Conservation (phyloP, 2,888 invertebrate genomes). For the Molorchus minor region DNA sequence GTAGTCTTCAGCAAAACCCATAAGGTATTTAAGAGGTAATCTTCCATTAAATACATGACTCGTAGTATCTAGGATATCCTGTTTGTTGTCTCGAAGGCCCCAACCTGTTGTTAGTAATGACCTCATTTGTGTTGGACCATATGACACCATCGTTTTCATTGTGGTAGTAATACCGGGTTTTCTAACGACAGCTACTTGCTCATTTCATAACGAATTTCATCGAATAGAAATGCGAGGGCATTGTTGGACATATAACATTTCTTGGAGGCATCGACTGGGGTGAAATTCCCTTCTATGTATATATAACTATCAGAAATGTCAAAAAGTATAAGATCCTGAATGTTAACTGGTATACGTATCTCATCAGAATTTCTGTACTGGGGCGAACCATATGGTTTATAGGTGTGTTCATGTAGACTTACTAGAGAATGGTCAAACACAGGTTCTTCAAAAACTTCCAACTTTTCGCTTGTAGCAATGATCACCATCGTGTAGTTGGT, state of each 20-base stretch:
- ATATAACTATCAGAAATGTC: constrained; percentile 25
- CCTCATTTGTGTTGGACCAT: neutral
- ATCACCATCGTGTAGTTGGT: too few species aligned
- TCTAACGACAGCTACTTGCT: constrained; percentile 16
- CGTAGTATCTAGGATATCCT: neutral
- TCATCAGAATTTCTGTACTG: constrained; percentile 12
- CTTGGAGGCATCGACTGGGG: constrained; percentile 10
- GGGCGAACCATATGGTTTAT: constrained; percentile 21
- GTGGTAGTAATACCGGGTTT: constrained; percentile 2
- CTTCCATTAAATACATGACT: neutral
- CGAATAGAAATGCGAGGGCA: constrained; percentile 8
- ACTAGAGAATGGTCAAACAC: constrained; percentile 10
- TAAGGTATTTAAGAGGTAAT: constrained; percentile 1
- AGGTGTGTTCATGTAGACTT: constrained; percentile 18
- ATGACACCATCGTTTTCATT: constrained; percentile 2
- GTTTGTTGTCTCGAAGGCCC: neutral
- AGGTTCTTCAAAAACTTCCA: constrained; percentile 17
- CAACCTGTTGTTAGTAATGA: neutral
- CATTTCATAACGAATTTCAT: constrained; percentile 24
- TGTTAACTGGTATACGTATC: constrained; percentile 13
- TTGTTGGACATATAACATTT: constrained; percentile 19
- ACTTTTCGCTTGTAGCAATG: constrained; percentile 5
- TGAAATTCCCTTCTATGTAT: constrained; percentile 18
- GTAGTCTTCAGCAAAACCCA: too few species aligned
- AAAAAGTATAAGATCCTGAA: constrained; percentile 26